phyloP scores from a whole-genome alignment of 2,113 vertebrate genomes.

The Rhinogobius similis region DNA sequence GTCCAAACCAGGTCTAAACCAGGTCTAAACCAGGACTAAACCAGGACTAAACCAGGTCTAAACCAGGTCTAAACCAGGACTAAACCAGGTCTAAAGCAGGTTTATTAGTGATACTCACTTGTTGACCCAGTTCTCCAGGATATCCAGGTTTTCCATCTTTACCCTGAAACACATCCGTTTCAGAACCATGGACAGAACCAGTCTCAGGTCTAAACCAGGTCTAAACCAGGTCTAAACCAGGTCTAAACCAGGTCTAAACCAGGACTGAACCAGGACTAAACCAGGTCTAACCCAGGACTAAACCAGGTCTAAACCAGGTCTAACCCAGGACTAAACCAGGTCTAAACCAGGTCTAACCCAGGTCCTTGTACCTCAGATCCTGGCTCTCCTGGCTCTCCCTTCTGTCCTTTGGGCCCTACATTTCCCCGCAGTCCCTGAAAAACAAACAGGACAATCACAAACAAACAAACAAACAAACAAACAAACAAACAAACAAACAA shows the following conservation, averaged over 20 bases:
- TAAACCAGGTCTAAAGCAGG: neutral
- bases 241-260: neutral
- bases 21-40: neutral
- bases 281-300: neutral
- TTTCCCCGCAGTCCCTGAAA: constrained; percentile 62
- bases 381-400: constrained; percentile 69
- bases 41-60: neutral
- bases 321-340: neutral
- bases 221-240: neutral
- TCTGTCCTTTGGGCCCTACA: constrained; percentile 53
- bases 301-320: neutral
- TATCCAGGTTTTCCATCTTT: constrained; percentile 67
- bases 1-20: neutral
- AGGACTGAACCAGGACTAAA: neutral
- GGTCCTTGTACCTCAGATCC: constrained; percentile 61
- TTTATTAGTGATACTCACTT: constrained; percentile 40
- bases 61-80: neutral
- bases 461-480: too few species aligned
- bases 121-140: constrained; percentile 54
- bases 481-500: too few species aligned
- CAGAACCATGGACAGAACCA: neutral
- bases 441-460: too few species aligned
- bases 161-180: constrained; percentile 64
- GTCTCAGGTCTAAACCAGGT: neutral
- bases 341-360: neutral